Percentiles rank a stretch among this genome's conserved stretches.
phyloP scores from a whole-genome alignment of 92 coral and sea anemone species.

The Paramuricea clavata region DNA sequence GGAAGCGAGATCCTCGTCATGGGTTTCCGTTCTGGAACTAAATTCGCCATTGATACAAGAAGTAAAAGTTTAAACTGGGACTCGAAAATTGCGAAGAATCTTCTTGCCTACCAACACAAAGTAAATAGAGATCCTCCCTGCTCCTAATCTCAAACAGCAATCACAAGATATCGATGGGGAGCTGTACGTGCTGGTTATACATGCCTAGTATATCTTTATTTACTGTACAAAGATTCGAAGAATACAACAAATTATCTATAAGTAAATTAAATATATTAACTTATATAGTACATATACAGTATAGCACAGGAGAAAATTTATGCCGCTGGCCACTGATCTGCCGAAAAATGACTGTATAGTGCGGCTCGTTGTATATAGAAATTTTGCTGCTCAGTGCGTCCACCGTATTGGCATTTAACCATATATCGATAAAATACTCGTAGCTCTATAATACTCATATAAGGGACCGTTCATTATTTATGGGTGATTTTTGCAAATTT shows the following conservation, averaged over 20 bases:
- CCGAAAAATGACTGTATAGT: no score
- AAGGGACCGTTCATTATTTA: no score
- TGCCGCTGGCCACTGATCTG: no score
- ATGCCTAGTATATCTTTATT: neutral
- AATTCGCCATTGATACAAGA: slow-evolving; percentile 21
- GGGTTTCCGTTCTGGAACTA: slow-evolving; percentile 19
- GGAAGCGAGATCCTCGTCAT: slow-evolving; percentile 17
- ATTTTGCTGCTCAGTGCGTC: no score
- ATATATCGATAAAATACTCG: no score
- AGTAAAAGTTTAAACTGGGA: slow-evolving; percentile 13
- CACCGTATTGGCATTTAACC: no score
- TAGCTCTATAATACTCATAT: no score
- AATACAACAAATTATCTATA: neutral
- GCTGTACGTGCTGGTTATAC: neutral
- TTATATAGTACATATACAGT: neutral
- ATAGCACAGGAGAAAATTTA: neutral
- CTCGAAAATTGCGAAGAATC: neutral
- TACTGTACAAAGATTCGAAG: slow-evolving; percentile 21
- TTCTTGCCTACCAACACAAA: slow-evolving; percentile 33
- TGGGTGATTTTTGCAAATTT: no score
- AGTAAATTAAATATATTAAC: neutral
- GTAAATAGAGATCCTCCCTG: slow-evolving; percentile 17
- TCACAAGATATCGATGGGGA: neutral
- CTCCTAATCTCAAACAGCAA: neutral
- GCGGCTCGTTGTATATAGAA: no score